Evolutionary conservation across 2,797 vertebrate genomes (phyloP).

Genomic region (Catamblyrhynchus diadema): DNA sequence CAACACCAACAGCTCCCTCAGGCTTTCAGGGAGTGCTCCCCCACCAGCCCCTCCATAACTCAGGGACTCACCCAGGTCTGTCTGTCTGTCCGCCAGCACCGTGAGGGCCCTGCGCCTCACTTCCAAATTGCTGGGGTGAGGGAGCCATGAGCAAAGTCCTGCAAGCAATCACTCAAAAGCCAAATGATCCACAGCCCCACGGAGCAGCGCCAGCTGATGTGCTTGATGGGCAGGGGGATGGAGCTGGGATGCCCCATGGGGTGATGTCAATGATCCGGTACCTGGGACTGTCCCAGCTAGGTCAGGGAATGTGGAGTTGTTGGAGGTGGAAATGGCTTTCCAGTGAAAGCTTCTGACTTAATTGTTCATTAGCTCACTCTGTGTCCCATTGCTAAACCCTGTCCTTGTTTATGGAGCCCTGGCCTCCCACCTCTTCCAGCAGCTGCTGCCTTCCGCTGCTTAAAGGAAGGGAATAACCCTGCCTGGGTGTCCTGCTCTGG

Average conservation of each 20-base stretch:
- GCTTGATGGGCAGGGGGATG: fast-evolving
- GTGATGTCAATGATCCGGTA: fast-evolving
- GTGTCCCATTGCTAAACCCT: background rate
- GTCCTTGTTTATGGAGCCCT: background rate
- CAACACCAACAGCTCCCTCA: background rate
- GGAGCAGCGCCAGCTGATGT: fast-evolving
- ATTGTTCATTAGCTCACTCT: background rate
- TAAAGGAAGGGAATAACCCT: fast-evolving
- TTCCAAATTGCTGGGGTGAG: background rate
- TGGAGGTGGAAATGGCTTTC: background rate
- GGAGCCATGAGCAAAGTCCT: fast-evolving
- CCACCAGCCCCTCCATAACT: fast-evolving
- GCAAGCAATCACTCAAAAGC: background rate
- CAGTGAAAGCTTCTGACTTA: background rate
- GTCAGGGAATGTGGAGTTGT: background rate
- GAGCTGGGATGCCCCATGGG: fast-evolving
- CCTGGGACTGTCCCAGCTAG: fast-evolving
- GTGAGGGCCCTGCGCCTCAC: fast-evolving
- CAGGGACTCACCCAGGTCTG: background rate
- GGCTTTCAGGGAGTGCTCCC: background rate
- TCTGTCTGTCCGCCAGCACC: background rate
- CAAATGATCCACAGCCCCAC: fast-evolving
- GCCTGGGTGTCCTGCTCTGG: fast-evolving
- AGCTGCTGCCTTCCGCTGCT: background rate
- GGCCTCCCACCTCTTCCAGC: background rate